Evolutionary conservation across 2,797 vertebrate species (phyloP), one percentile per base, ranked within the genome.

Genomic region (Protonibea diacanthus): DNA sequence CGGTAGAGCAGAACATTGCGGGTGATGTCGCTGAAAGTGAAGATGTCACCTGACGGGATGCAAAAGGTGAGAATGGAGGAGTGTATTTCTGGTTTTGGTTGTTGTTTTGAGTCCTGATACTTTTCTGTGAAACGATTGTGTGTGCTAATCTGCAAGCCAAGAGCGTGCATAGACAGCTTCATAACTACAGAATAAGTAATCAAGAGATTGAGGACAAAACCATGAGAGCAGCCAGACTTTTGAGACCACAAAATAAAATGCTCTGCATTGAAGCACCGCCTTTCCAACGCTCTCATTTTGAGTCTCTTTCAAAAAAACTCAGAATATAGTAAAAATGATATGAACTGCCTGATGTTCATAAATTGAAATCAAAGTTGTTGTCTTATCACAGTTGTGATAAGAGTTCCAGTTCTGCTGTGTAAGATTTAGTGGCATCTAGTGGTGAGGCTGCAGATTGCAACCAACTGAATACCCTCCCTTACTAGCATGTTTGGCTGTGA

Each of bases 1-100:
- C 94, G 86, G n/a, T 99, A 99, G 49, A 95, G 95, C 60, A 99
- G 91, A 1, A 93, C 80, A 0, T 95, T 96, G 23, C 92, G 95
- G 70, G 96, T 96, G 73, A 99, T 44, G 18, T 99, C 98, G 48
- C 94, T 94, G 18, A 97, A 97, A 9, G 94, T 97, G 91, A 99
- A 99, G 51, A 91, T 90, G 88, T 98, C 97, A 0, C 97, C 98
- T 99, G 94, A 2, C 0, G 48, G 48, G 65, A 73, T 0, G 45
- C 38, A 65, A 27, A 12, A 33, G 33, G 51, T 2, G 6, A 57
- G 58, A 40, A 1, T 3, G 5, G 17, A 33, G 29, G 23, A 17
- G 25, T 29, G 29, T 81, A 11, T 64, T 3, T 52, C 1, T 33
- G 27, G 7, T 23, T 42, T 5, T 15, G 58, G 45, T 21, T 15